Conservation (phyloP, 2,888 invertebrate species). For the Elmis aenea region DNA sequence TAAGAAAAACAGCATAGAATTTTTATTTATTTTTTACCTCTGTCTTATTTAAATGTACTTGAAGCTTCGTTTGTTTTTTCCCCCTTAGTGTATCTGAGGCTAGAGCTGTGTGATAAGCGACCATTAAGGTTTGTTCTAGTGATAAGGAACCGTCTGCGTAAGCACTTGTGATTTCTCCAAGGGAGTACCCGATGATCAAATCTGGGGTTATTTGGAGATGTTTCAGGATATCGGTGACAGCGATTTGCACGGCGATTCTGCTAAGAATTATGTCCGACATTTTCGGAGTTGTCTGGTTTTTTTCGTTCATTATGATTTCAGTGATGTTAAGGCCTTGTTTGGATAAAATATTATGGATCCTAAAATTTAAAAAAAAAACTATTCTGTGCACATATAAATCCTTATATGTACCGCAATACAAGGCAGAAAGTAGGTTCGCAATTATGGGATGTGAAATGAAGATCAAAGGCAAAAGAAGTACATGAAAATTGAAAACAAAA, state of each 20-base stretch:
- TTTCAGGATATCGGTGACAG: constrained; percentile 48
- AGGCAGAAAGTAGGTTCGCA: too few relatives aligned
- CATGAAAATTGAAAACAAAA: too few relatives aligned
- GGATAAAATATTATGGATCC: constrained; percentile 8
- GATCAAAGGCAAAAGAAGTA: too few relatives aligned
- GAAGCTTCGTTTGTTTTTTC: too few relatives aligned
- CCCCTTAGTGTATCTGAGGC: too few relatives aligned
- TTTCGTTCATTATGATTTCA: constrained; percentile 5
- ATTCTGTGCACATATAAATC: too few relatives aligned
- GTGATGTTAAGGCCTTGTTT: constrained; percentile 8
- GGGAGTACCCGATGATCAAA: constrained; percentile 61
- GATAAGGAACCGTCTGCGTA: constrained; percentile 87
- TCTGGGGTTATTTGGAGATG: constrained; percentile 42
- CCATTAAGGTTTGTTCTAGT: constrained; percentile 61
- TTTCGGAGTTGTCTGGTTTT: background rate
- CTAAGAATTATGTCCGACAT: background rate
- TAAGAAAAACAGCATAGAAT: too few relatives aligned
- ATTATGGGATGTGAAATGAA: too few relatives aligned
- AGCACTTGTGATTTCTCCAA: constrained; percentile 86
- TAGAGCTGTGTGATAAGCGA: constrained; percentile 4
- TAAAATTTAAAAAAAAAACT: too few relatives aligned
- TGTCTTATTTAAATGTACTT: too few relatives aligned
- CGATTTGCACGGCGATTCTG: constrained; percentile 54
- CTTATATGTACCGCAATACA: too few relatives aligned
- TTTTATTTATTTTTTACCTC: too few relatives aligned